Base-by-base conservation (phyloP, 2,797 vertebrate species). In the Helicolenus hilgendorfi region DNA sequence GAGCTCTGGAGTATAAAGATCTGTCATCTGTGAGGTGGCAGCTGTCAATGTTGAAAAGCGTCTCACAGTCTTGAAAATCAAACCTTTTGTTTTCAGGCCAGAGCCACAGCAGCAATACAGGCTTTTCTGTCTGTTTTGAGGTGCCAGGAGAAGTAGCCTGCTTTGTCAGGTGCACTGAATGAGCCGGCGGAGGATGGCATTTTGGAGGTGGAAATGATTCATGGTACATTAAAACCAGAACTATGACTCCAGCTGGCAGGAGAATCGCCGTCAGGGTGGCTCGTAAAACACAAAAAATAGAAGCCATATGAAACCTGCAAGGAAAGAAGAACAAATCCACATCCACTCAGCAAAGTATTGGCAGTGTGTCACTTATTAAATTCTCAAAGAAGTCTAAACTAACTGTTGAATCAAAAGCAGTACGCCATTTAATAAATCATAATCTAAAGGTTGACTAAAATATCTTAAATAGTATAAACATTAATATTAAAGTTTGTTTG, bases 61-160 rank as follows among this genome's bases (percentile, higher is more conserved):
- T 94, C 86, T 97, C 95, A 83, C 98, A 99, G 45, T 97, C 98
- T 1, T 94, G 91, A 5, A 98, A 95, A 64, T 98, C 96, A 7
- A 98, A 98, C 2, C 79, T 96, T 82, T 97, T 97, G 27, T 98
- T 96, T 89, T 98, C 97, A 0, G 98, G 98, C 98, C 97, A 98
- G 67, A 98, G 95, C 98, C 98, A 98, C 72, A 98, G 96, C 81
- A 98, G 94, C 90, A 98, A 73, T 11, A 97, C 92, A 10, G 98
- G 98, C 91, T 98, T 97, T 53, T 58, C n/a, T 7, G 22, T 9
- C 20, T 31, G 33, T 18, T 33, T 6, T 35, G 68, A 24, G 0
- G 0, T 11, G 18, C 31, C 45, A 2, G 14, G 7, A 15, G 26
- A 36, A 53, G 20, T 4, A 13, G 4, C 10, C 18, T 22, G n/a